Conservation (phyloP, 1,140 invertebrate species). For the Meloidogyne hapla region DNA sequence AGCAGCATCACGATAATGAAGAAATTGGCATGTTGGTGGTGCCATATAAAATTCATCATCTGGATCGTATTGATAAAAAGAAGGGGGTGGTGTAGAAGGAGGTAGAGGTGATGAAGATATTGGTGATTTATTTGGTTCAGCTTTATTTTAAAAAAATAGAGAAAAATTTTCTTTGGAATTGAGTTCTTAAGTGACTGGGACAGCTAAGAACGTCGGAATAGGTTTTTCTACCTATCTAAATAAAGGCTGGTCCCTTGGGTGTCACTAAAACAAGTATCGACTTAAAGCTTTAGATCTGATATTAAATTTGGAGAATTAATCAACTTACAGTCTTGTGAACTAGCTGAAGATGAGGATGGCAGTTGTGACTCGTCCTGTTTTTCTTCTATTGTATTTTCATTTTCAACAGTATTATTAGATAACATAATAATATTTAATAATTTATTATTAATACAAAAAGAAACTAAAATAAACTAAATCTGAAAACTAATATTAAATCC, state of each 20-base stretch:
- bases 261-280: too few relatives aligned
- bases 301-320: not conserved
- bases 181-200: too few relatives aligned
- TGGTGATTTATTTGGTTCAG: not conserved
- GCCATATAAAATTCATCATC: slow-evolving; percentile 56
- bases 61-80: slow-evolving; percentile 46
- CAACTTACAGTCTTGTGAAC: not conserved
- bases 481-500: too few relatives aligned
- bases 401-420: not conserved
- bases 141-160: not conserved
- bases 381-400: not conserved
- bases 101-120: not conserved
- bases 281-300: too few relatives aligned
- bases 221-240: too few relatives aligned
- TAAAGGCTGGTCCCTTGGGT: too few relatives aligned
- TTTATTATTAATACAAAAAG: too few relatives aligned
- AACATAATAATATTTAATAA: not conserved
- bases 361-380: not conserved
- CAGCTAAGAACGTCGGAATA: too few relatives aligned
- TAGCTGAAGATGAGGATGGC: not conserved
- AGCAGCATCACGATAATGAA: slow-evolving; percentile 56
- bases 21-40: slow-evolving; percentile 49
- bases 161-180: too few relatives aligned
- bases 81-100: not conserved
- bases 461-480: too few relatives aligned